Evolutionary conservation across 2,888 invertebrate species (phyloP), one percentile per base, ranked within the genome.

Genomic region (Nomada lathburiana): DNA sequence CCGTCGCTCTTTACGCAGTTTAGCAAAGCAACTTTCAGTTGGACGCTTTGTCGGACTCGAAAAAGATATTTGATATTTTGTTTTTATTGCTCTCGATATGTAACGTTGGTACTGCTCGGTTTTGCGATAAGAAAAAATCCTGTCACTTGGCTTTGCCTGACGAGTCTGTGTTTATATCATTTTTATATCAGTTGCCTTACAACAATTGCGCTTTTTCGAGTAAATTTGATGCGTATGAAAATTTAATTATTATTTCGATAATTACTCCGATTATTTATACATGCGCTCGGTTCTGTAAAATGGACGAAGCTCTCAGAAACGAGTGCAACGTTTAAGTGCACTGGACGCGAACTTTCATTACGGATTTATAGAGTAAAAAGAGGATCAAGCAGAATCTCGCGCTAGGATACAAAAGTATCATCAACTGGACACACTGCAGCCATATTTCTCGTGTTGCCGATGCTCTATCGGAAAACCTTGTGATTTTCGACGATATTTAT

Each of bases 401-500:
- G 59, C 7, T 7, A 5, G 26, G 62, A 16, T 68, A 68, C 62
- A 68, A 75, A 75, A 75, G 42, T 68, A 10, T 13, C 68, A 75
- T 68, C 53, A 62, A 23, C 20, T 52, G 9, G 63, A 52, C 72
- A 72, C 63, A 55, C 55, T 69, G 62, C 57, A 36, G 36, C 69
- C 63, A 69, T 76, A 76, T 76, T 76, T 69, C 29, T 69, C 53
- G 20, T 26, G 50, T 62, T 69, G 29, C 53, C 26, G 52, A 20
- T 10, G 11, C 50, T 18, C n/a, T 53, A 52, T 29, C 23, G 53
- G 62, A 53, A 53, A 55, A 60, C 2, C 65, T 65, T 1, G 13
- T 57, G 57, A 69, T 57, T 59, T 16, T 5, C 29, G 18, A n/a
- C 11, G 9, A 62, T 68, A 62, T 68, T 75, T 75, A 47, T 62